Evolutionary conservation across 2,888 invertebrate species (phyloP), one percentile per base, ranked within the genome.

Genomic region (Acronicta psi): DNA sequence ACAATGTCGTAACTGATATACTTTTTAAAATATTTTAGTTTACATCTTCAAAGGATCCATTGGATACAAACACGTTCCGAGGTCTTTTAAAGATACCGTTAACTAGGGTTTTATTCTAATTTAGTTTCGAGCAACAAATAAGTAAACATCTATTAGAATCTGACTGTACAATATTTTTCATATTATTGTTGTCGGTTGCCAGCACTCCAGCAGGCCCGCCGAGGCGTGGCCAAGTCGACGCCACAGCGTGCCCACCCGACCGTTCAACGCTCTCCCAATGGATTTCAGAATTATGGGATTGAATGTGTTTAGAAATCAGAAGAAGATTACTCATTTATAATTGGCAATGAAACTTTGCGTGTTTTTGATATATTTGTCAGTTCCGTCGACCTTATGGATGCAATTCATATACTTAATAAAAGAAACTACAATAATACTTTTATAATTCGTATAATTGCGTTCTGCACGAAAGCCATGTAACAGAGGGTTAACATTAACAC

Each of bases 171-270:
- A 86, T 84, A 81, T 82, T 82, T 83, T 83, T 73, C 81, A 84
- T 84, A 81, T 83, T 77, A 82, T 83, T 77, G 79, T 81, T 80
- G 77, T 80, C 72, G 65, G 75, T 59, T 75, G 78, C 75, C 64
- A 69, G 77, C 80, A 81, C 74, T 77, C 75, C 64, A 69, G 77
- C 80, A 81, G 66, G 74, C 70, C 67, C 82, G 82, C 42, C 86
- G 87, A 86, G 83, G 88, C 89, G 85, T 85, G 84, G 79, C 84
- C 77, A 73, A 79, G 69, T 74, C 75, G 75, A 58, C 70, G 58
- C 56, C 74, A 75, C 61, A 41, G 43, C 75, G 83, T 82, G 85
- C 67, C 76, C 84, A 89, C 77, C 87, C 80, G 79, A 86, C 82
- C 90, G 84, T 86, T 71, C 60, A 50, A 63, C 71, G 74, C 80